These are phyloP conservation scores for Semibalanus balanoides DNA, from an alignment of 1,140 invertebrate species.

Conservation along the genomic window DNA sequence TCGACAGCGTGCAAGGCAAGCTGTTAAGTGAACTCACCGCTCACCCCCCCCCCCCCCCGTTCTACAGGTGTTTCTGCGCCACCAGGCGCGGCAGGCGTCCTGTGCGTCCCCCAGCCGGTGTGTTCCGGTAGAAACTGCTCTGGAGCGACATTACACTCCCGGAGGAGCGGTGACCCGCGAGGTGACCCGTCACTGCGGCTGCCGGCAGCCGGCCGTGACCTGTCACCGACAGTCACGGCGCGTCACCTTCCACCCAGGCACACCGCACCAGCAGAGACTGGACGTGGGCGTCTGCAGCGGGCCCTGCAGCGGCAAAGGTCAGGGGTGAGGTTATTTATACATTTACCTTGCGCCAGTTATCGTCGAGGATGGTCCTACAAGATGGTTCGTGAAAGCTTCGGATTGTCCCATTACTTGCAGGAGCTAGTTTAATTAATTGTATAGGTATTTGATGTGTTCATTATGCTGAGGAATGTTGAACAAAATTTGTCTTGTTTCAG, in stretches of 20 bases:
- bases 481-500: slow-evolving; percentile 13
- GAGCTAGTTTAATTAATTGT: too few species aligned
- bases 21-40: too few species aligned
- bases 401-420: too few species aligned
- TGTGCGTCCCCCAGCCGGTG: background rate
- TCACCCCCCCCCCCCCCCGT: too few species aligned
- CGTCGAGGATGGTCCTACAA: too few species aligned
- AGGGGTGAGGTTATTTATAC: background rate
- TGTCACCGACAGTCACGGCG: slow-evolving; percentile 31
- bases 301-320: slow-evolving; percentile 28
- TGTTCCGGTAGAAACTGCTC: background rate
- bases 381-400: too few species aligned
- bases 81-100: background rate
- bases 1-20: too few species aligned
- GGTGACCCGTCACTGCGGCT: slow-evolving; percentile 29
- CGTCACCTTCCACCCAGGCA: slow-evolving; percentile 33
- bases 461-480: slow-evolving; percentile 9
- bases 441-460: too few species aligned
- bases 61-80: background rate
- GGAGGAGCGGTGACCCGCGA: slow-evolving; percentile 13
- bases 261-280: slow-evolving; percentile 33
- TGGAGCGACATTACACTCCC: slow-evolving; percentile 11
- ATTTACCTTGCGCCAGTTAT: background rate
- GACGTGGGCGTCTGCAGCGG: slow-evolving; percentile 36
- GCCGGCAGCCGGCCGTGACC: slow-evolving; percentile 21